These are phyloP conservation scores for Piprites chloris DNA, from an alignment of 2,113 vertebrate genomes.

Conservation along the genomic window DNA sequence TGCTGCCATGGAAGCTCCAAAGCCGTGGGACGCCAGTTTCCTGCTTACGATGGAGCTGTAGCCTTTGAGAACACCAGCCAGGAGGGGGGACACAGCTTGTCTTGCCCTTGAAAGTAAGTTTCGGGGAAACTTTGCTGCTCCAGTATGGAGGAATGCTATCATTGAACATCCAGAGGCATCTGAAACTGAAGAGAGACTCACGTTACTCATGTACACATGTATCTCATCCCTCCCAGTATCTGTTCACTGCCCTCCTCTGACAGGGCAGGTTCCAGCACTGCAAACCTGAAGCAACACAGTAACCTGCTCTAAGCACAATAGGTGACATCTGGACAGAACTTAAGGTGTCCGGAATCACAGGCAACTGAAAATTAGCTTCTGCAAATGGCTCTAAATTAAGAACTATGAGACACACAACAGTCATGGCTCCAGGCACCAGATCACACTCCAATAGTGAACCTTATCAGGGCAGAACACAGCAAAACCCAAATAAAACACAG, in stretches of 20 bases:
- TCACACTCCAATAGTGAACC: neutral
- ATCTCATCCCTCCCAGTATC: neutral
- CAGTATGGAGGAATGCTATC: slow-evolving; percentile 76
- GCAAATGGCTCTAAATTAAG: neutral
- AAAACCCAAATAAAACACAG: neutral
- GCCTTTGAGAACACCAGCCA: slow-evolving; percentile 70
- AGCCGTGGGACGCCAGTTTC: slow-evolving; percentile 83
- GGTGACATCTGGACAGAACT: neutral
- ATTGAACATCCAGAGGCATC: slow-evolving; percentile 83
- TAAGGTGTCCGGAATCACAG: neutral
- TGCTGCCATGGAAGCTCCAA: slow-evolving; percentile 82
- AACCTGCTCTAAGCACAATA: neutral
- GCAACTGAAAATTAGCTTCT: slow-evolving; percentile 13
- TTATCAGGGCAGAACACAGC: neutral
- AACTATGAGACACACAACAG: neutral
- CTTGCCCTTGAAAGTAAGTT: slow-evolving; percentile 75
- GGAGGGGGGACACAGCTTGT: slow-evolving; percentile 65
- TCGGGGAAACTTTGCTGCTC: slow-evolving; percentile 75
- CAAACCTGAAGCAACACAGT: neutral
- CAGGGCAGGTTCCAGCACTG: neutral
- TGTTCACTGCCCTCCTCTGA: neutral
- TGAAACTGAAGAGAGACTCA: slow-evolving; percentile 74
- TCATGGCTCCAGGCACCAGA: neutral
- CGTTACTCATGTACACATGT: slow-evolving; percentile 45
- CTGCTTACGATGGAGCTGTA: slow-evolving; percentile 76